Percentiles rank a stretch among this genome's conserved stretches.
Evolutionary conservation across 1,140 invertebrate species (phyloP).

Genomic region (Mycetomoellerius zeteki): DNA sequence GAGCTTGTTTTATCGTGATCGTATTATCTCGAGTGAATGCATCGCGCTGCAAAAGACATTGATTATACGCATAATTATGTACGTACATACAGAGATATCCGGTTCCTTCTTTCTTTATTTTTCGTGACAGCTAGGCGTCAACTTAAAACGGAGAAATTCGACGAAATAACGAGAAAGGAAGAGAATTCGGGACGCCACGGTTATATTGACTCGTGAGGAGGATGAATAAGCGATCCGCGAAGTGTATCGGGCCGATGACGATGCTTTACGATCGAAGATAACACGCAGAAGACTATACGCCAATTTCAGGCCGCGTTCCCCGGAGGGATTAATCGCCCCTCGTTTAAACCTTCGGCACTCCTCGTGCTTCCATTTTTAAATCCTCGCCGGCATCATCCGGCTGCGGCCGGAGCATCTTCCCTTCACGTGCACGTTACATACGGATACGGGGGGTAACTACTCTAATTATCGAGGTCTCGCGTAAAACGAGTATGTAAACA

Average conservation of each 20-base stretch:
- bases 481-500: constrained; percentile 79
- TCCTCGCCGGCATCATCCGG: constrained; percentile 69
- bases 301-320: constrained; percentile 74
- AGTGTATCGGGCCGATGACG: constrained; percentile 72
- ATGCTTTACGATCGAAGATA: constrained; percentile 77
- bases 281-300: constrained; percentile 74
- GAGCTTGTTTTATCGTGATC: constrained; percentile 34
- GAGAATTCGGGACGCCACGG: constrained; percentile 14
- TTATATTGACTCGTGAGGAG: constrained; percentile 74
- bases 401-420: constrained; percentile 13
- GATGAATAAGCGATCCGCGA: constrained; percentile 72
- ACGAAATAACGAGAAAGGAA: constrained; percentile 5
- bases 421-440: constrained; percentile 38
- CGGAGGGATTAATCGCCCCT: constrained; percentile 75
- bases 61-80: constrained; percentile 29
- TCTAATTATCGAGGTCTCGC: constrained; percentile 77
- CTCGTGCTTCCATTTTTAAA: constrained; percentile 74
- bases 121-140: background rate
- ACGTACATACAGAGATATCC: background rate
- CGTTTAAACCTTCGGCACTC: constrained; percentile 73
- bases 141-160: constrained; percentile 33
- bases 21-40: constrained; percentile 15
- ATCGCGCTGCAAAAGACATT: constrained; percentile 5
- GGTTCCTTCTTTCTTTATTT: background rate
- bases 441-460: constrained; percentile 70